Base-by-base conservation (phyloP, 1,140 invertebrate species). In the fruit fly (Drosophila melanogaster) region DNA sequence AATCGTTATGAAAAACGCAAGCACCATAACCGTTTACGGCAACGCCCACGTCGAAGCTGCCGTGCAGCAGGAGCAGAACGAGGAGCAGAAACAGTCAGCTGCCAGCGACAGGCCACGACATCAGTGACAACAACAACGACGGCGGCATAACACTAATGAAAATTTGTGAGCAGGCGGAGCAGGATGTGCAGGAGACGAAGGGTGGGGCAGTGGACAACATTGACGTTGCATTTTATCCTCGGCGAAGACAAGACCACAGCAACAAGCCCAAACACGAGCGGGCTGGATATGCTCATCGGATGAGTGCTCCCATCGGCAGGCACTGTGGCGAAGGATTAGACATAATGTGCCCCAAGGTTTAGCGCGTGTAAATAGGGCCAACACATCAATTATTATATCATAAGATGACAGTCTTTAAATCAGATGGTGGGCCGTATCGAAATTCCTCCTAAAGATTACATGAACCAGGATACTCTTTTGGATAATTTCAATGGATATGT, bases 131-230 rank as follows among this genome's bases (percentile, higher is more conserved):
- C 50, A 50, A 54, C 37, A 55, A 46, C 24, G 38, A n/a, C 53
- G 44, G 64, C 53, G 44, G 64, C 77, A 85, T 73, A 64, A 73
- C 66, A 70, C 73, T 81, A 85, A 81, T 78, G 64, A 78, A 81
- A 81, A 81, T 81, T 76, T 87, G 81, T 55, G 79, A 73, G 53
- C 30, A 14, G 30, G 22, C 24, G 41, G n/a, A 6, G 44, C 11
- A 41, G 58, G n/a, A 22, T 26, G 40, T 4, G 8, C 2, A 43
- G n/a, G 15, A 22, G 19, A 22, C 19, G 17, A 35, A n/a, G 26
- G 47, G 47, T 49, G 53, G 37, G 30, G 53, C 41, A 69, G 58
- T 43, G 58, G 70, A 74, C 77, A 80, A 49, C 72, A 66, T 77
- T 57, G 49, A 74, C 73, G 81, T 77, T 51, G 49, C 81, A 71